phyloP scores from a whole-genome alignment of 2,888 invertebrate species.

The Nomada fabriciana region DNA sequence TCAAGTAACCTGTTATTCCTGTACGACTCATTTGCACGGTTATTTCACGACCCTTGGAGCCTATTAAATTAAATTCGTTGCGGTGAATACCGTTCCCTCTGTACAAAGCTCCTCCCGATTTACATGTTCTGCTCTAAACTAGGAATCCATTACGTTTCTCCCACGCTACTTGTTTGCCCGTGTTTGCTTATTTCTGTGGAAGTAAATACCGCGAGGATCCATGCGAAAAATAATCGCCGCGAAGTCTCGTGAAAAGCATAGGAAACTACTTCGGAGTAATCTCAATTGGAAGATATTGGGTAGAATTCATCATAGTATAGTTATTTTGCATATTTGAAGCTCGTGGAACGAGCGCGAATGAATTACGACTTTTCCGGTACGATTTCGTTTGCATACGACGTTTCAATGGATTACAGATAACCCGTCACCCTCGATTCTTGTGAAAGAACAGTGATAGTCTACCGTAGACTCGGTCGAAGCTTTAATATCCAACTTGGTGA shows the following conservation, averaged over 20 bases:
- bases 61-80: constrained; percentile 35
- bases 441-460: background rate
- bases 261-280: background rate
- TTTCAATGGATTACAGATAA: constrained; percentile 16
- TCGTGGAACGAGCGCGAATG: background rate
- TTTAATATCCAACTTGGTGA: constrained; percentile 36
- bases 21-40: constrained; percentile 34
- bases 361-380: background rate
- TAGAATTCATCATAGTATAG: background rate
- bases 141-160: constrained; percentile 13
- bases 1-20: constrained; percentile 1
- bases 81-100: background rate
- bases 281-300: background rate
- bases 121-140: constrained; percentile 35
- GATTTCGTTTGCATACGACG: constrained; percentile 14
- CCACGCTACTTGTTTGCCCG: background rate
- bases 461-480: background rate
- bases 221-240: background rate
- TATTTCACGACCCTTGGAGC: constrained; percentile 3
- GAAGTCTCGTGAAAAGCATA: background rate
- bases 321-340: background rate
- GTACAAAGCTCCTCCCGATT: constrained; percentile 24
- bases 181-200: constrained; percentile 7
- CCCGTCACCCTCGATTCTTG: background rate
- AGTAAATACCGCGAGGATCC: background rate